Conservation (phyloP, 2,888 invertebrate genomes). For the Oligia latruncula region DNA sequence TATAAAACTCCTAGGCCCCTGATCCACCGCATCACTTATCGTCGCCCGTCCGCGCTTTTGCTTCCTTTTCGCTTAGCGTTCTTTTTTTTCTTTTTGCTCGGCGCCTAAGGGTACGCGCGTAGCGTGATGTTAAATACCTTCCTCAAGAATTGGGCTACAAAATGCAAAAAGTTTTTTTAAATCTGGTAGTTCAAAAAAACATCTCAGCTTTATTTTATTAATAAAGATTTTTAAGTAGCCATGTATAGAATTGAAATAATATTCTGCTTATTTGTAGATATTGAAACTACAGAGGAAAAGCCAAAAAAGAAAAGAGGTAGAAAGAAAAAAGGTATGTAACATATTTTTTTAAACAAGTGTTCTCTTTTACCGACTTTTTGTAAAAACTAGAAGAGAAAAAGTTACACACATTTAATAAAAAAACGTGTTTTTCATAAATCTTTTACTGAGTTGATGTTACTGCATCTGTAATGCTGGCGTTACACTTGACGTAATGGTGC, state of each 20-base stretch:
- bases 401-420: not conserved
- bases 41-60: too few species aligned
- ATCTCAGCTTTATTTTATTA: too few species aligned
- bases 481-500: not conserved
- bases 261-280: slow-evolving; percentile 65
- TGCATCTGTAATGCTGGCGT: not conserved
- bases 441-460: not conserved
- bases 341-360: not conserved
- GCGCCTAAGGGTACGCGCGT: too few species aligned
- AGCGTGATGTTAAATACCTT: too few species aligned
- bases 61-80: too few species aligned
- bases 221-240: not conserved
- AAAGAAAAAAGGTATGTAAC: slow-evolving; percentile 78
- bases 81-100: too few species aligned
- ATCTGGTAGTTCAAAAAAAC: too few species aligned
- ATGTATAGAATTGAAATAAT: not conserved
- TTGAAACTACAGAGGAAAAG: slow-evolving; percentile 58
- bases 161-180: too few species aligned
- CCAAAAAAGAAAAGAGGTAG: slow-evolving; percentile 82
- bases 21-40: too few species aligned
- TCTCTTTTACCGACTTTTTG: too few species aligned
- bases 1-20: too few species aligned
- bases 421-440: not conserved
- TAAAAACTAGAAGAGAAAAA: not conserved
- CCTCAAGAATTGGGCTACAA: too few species aligned